A percentile compares a stretch with the other conserved stretches of the same genome.
phyloP scores from a whole-genome alignment of 1,140 invertebrate species.

The Eumeta japonica region DNA sequence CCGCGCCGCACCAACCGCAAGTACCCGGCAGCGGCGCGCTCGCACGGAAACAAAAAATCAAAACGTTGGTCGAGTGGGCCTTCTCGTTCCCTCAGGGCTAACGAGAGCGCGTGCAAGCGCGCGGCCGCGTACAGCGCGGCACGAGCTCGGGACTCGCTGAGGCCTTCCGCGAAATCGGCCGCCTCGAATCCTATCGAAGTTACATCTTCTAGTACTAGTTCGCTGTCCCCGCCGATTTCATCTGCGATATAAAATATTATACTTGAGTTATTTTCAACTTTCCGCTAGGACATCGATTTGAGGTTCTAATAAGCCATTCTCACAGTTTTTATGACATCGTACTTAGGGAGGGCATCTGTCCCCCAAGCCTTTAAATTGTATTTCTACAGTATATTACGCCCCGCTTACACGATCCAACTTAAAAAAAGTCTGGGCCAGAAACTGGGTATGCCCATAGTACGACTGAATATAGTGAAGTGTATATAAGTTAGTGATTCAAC shows the following conservation, averaged over 20 bases:
- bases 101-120: conserved; percentile 67
- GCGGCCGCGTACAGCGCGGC: conserved; percentile 71
- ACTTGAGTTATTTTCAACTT: too few species aligned
- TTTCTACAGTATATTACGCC: too few species aligned
- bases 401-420: too few species aligned
- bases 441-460: too few species aligned
- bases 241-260: conserved; percentile 31
- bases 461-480: too few species aligned
- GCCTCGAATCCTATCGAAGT: conserved; percentile 47
- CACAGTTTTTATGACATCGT: too few species aligned
- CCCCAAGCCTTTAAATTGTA: too few species aligned
- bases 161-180: conserved; percentile 66
- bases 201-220: conserved; percentile 54
- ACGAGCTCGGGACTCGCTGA: conserved; percentile 62
- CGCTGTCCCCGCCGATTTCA: conserved; percentile 61
- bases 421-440: too few species aligned
- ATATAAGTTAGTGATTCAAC: too few species aligned
- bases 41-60: conserved; percentile 74
- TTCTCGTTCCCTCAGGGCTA: conserved; percentile 66
- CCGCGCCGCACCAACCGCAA: conserved; percentile 73
- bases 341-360: too few species aligned
- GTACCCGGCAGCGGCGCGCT: conserved; percentile 73
- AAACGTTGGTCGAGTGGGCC: conserved; percentile 66
- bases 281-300: too few species aligned
- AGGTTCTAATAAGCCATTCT: too few species aligned